Evolutionary conservation across 2,797 vertebrate species (phyloP), one percentile per base, ranked within the genome.

Genomic region (Platalea minor): DNA sequence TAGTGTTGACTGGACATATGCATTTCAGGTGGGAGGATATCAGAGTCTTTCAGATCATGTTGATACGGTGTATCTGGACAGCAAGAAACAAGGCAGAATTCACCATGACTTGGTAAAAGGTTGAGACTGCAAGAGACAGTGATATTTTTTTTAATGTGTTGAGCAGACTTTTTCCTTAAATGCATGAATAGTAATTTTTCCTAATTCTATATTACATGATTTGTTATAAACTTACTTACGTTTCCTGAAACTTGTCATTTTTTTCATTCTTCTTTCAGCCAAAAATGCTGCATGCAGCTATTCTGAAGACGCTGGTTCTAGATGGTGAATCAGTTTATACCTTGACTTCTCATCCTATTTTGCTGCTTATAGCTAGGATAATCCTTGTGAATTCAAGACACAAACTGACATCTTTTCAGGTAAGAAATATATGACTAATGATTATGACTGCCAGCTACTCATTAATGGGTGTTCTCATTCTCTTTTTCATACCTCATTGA

Each of bases 271-370:
- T 88, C 72, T 97, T 98, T 88, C 95, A 99, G 98, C 65, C 95
- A 35, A 97, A 97, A 93, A 65, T 75, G 26, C 53, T 98, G 78
- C 97, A 90, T 41, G 92, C 98, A 20, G 48, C 96, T 29, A 25
- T 99, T 95, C 95, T 98, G 87, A 98, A 96, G 92, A 87, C 96
- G 83, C 98, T 99, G 57, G 77, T 98, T 93, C 97, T 99, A 95
- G 99, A 99, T 75, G 99, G 99, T 31, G 99, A 99, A 98, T 98
- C 98, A 0, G 92, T 99, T 41, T 99, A 99, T 97, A 98, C 98
- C 92, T 97, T 99, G 97, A 98, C 98, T 46, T 97, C 97, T 72
- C 98, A 98, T 93, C 98, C 99, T 48, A 33, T 99, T 67, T 98
- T 99, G 61, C 97, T 99, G 51, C 97, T 99, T 76, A 76, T 99